Evolutionary conservation across 2,113 vertebrate genomes (phyloP), one percentile per base, ranked within the genome.

Genomic region (Phasianus colchicus): DNA sequence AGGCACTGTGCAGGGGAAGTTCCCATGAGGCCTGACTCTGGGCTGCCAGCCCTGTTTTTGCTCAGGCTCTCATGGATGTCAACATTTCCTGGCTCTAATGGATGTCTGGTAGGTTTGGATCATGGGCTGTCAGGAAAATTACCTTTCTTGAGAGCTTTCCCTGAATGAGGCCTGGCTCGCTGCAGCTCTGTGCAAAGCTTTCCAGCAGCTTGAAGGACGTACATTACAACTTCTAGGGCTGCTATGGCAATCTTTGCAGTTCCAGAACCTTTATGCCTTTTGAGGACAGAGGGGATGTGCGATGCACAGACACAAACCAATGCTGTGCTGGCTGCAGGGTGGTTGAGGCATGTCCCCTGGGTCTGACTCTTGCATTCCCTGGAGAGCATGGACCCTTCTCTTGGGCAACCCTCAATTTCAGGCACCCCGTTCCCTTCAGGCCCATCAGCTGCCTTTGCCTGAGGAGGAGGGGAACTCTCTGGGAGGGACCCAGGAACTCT

Each of bases 191-290:
- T 6, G 6, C 36, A 63, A 61, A 71, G 76, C 71, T 79, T 83
- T 67, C 74, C 60, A 85, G 63, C 38, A 67, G 38, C 72, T 77
- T 11, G 29, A 13, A 64, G 67, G 64, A 76, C 30, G 34, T 0
- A 4, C 48, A 29, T 24, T 57, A 14, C 34, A 21, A 29, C 74
- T 61, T 76, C 57, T 71, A 87, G 67, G 84, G 84, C 60, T 89
- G 36, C 40, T 13, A 2, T 0, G 8, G 50, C 47, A 38, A n/a
- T 55, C 27, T 47, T 0, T 0, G 27, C 54, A 40, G 16, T 65
- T 50, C 16, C n/a, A 34, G 25, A 71, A 52, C 27, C 25, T 66
- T 88, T 71, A 20, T 71, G 65, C 21, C n/a, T 11, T 4, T 42
- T 25, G 29, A 18, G 38, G 29, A 16, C 36, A 25, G 32, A 15